A percentile compares a stretch with the other conserved stretches of the same genome.
phyloP scores from a whole-genome alignment of 1,140 invertebrate genomes.

The Platyscapa corneri region DNA sequence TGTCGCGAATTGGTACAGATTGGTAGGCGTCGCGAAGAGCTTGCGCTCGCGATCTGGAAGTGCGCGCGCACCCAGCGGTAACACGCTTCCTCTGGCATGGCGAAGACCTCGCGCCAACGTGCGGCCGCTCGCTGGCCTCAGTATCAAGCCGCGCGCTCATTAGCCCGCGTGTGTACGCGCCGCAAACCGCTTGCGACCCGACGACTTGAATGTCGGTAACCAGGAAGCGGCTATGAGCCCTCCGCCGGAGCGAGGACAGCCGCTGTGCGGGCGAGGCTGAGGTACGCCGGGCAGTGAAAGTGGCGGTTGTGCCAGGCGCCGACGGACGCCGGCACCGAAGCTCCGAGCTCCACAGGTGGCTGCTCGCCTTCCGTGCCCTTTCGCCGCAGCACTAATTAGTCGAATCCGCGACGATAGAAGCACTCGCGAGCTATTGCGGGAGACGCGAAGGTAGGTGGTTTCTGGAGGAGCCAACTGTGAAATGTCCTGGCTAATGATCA shows the following conservation, averaged over 20 bases:
- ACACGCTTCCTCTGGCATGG: not conserved
- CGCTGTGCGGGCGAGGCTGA: too few relatives aligned
- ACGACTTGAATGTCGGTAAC: not conserved
- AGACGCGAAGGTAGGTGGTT: not conserved
- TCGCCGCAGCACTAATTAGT: too few relatives aligned
- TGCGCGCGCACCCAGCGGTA: slow-evolving; percentile 22
- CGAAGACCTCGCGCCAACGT: slow-evolving; percentile 25
- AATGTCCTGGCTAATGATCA: too few relatives aligned
- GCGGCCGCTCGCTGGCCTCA: not conserved
- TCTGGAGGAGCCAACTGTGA: too few relatives aligned
- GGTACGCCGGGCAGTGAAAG: not conserved
- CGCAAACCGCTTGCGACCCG: not conserved
- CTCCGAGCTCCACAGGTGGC: too few relatives aligned
- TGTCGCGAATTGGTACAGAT: not conserved
- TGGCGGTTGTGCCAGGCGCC: not conserved
- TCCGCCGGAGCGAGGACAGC: not conserved
- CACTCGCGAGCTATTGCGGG: too few relatives aligned
- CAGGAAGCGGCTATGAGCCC: not conserved
- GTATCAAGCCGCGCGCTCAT: slow-evolving; percentile 42
- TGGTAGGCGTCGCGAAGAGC: not conserved
- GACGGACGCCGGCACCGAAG: not conserved
- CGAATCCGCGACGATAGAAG: too few relatives aligned
- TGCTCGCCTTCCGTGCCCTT: too few relatives aligned
- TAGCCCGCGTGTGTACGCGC: not conserved
- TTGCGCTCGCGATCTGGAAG: not conserved